phyloP scores from a whole-genome alignment of 2,888 invertebrate species.

The Mantis religiosa region DNA sequence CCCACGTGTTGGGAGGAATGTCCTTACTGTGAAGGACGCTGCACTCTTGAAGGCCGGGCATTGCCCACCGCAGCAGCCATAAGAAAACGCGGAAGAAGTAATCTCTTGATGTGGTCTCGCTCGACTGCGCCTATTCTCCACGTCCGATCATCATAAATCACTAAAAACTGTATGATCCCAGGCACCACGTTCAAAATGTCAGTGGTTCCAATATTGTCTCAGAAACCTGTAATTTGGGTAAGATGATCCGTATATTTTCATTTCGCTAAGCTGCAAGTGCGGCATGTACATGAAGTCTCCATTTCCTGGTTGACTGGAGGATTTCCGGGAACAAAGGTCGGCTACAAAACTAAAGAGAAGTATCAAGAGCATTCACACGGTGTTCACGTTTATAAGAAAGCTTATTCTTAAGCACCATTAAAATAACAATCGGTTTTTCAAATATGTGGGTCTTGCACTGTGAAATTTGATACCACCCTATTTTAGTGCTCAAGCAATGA shows the following conservation, averaged over 20 bases:
- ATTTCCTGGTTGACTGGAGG: neutral
- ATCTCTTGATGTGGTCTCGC: neutral
- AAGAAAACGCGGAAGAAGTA: slow-evolving; percentile 1
- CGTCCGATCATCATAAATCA: neutral
- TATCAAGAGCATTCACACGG: too few species aligned
- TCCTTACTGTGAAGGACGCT: slow-evolving; percentile 5
- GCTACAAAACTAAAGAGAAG: too few species aligned
- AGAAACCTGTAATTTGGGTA: neutral
- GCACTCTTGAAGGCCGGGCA: slow-evolving; percentile 3
- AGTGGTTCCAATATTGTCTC: neutral
- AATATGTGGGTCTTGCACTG: too few species aligned
- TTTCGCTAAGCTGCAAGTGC: neutral
- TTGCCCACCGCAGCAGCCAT: neutral
- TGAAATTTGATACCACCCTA: too few species aligned
- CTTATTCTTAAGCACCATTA: too few species aligned
- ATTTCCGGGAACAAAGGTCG: too few species aligned
- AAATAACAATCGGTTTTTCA: too few species aligned
- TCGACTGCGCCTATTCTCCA: neutral
- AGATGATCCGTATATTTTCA: neutral
- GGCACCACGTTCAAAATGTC: neutral
- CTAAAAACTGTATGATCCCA: neutral
- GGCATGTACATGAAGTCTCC: neutral
- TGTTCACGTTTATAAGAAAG: too few species aligned
- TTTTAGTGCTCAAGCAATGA: too few species aligned
- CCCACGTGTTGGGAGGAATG: slow-evolving; percentile 7